phyloP scores from a whole-genome alignment of 2,797 vertebrate genomes.

The Emys orbicularis region DNA sequence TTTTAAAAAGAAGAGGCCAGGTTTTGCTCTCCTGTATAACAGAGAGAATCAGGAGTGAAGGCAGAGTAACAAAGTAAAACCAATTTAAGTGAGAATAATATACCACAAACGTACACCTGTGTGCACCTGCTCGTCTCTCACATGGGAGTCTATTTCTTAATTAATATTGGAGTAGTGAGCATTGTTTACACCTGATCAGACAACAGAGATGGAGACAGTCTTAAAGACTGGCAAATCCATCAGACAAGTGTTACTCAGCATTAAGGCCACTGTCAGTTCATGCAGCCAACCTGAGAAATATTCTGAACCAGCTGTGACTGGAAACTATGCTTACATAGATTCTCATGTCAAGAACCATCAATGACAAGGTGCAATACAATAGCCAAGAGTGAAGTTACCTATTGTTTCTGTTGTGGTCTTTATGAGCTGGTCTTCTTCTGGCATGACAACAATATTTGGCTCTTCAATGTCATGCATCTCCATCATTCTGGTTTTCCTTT shows the following conservation, averaged over 20 bases:
- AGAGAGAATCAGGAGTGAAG: background rate
- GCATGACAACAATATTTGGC: slow-evolving; percentile 77
- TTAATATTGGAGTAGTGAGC: background rate
- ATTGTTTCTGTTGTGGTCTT: slow-evolving; percentile 91
- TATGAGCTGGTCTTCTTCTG: slow-evolving; percentile 90
- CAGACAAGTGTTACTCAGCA: background rate
- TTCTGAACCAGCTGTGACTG: background rate
- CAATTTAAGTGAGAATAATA: background rate
- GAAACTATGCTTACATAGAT: background rate
- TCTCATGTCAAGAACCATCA: background rate
- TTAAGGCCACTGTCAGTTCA: background rate
- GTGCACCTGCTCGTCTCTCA: background rate
- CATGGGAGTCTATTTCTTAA: background rate
- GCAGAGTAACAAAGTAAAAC: background rate
- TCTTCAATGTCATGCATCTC: slow-evolving; percentile 79
- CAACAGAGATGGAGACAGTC: background rate
- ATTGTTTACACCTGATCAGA: background rate
- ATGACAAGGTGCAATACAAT: background rate
- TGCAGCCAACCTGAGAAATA: background rate
- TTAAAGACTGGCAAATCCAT: background rate
- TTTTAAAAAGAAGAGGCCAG: background rate
- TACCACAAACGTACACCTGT: background rate
- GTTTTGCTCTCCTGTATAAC: background rate
- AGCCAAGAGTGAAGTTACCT: slow-evolving; percentile 82
- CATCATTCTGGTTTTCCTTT: slow-evolving; percentile 80